Evolutionary conservation across 1,140 invertebrate genomes (phyloP).

Genomic region (Apocrypta bakeri): DNA sequence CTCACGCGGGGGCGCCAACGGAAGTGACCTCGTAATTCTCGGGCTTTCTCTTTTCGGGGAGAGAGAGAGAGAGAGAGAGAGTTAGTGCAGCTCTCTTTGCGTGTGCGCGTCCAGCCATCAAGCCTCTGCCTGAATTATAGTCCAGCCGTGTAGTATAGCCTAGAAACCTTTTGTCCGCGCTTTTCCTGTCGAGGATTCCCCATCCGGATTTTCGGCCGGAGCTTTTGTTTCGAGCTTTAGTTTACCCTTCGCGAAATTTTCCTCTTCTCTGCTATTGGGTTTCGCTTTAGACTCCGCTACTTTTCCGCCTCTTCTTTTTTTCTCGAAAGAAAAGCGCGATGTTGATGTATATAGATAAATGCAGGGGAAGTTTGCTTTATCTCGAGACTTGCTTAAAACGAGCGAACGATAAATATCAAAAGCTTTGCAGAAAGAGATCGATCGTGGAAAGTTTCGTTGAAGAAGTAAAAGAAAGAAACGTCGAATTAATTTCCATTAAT

Average conservation of each 20-base stretch:
- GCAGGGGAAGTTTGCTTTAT: neutral
- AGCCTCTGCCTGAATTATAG: constrained; percentile 70
- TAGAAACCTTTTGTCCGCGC: constrained; percentile 72
- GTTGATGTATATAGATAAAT: neutral
- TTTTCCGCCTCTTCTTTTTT: too few relatives aligned
- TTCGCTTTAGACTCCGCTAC: neutral
- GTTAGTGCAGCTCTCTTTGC: neutral
- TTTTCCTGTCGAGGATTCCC: constrained; percentile 68
- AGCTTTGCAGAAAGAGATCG: constrained; percentile 17
- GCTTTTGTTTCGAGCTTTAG: neutral
- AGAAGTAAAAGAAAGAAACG: constrained; percentile 58
- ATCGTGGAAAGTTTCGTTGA: constrained; percentile 1
- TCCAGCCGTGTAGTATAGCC: constrained; percentile 53
- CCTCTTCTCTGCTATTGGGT: constrained; percentile 25
- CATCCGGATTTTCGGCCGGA: constrained; percentile 52
- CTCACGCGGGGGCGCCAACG: constrained; percentile 72
- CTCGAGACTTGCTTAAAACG: neutral
- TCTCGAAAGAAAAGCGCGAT: too few relatives aligned
- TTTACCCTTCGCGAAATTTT: neutral
- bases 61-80: neutral
- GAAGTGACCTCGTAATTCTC: constrained; percentile 75
- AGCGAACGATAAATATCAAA: constrained; percentile 27
- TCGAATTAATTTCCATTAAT: constrained; percentile 69
- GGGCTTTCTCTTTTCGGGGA: constrained; percentile 57
- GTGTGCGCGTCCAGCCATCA: constrained; percentile 69